Base-by-base conservation (phyloP, 2,797 vertebrate species). In the Ambastaia sidthimunki region DNA sequence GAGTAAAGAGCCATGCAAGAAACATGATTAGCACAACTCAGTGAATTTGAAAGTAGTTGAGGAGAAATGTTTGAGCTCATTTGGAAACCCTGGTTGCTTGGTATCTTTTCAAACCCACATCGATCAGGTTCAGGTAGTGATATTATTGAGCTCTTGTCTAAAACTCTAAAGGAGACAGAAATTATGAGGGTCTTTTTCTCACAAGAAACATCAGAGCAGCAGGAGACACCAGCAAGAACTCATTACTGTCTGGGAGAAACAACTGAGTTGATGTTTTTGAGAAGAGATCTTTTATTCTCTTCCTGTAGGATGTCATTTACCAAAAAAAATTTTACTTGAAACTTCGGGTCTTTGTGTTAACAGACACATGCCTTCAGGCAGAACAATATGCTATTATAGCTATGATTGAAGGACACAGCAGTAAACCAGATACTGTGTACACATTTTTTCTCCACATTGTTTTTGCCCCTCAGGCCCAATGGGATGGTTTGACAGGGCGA, bases 401-500 rank as follows among this genome's bases (percentile, higher is more conserved):
- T 37, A 25, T 78, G 68, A 78, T 25, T 78, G 57, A 78, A 71
- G 63, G 31, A 63, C 47, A 71, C 19, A 4, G 57, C 47, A 63
- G 44, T 63, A 15, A 71, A 78, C 37, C 12, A 1, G 3, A 52
- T 70, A 28, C 47, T 54, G 37, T 81, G 62, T 47, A 55, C 80
- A 7, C 25, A 59, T 83, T 68, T 28, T 57, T 19, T 67, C n/a
- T 31, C n/a, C 60, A n/a, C 41, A 48, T 25, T 81, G 54, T 41
- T 69, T 48, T 12, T n/a, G 50, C 48, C 28, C 41, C 12, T 23
- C 76, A 99, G 98, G 96, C 96, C 18, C 96, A 94, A 21, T 99
- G 97, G 98, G 94, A 97, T 11, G 98, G 98, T 79, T 93, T 99
- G 91, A 99, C 98, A 19, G 98, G 98, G 16, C 94, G 93, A 81